These are phyloP conservation scores for zebrafish (Danio rerio) DNA, from an alignment of 2,113 vertebrate species.

Conservation along the genomic window GRCz12tu NC_133180.1:18070501-18071000, in stretches of 20 bases:
- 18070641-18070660: no score
- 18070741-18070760: background rate
- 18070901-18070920: slow-evolving; percentile 35
- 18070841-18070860: slow-evolving; percentile 13
- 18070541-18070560: background rate
- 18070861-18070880: background rate
- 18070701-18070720: background rate
- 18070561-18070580: background rate
- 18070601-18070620: background rate
- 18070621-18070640: background rate
- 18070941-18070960: slow-evolving; percentile 51
- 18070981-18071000: slow-evolving; percentile 72
- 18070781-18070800: slow-evolving; percentile 19
- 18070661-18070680: background rate
- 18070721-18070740: background rate
- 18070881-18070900: background rate
- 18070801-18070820: slow-evolving; percentile 26
- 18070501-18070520: no score
- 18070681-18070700: background rate
- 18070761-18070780: background rate
- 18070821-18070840: slow-evolving; percentile 24
- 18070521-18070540: background rate
- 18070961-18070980: slow-evolving; percentile 69
- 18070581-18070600: background rate
- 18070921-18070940: slow-evolving; percentile 15